Evolutionary conservation across 1,140 invertebrate species (phyloP).

Genomic region (Delia radicum): DNA sequence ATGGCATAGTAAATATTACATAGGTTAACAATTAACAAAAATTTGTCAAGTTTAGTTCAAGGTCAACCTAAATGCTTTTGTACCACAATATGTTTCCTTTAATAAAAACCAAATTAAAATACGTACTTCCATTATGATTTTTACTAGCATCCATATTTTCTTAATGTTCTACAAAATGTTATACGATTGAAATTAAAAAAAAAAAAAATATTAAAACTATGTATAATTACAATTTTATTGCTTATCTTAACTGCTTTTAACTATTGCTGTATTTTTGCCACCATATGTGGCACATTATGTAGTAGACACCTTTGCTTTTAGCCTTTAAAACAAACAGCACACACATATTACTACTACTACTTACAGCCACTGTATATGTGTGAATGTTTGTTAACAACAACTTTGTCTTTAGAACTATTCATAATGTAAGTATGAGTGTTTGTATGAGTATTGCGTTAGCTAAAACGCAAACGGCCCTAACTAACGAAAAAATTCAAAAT

Average conservation of each 20-base stretch:
- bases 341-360: neutral
- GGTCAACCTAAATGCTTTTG: too few relatives aligned
- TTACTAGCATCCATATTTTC: neutral
- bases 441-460: neutral
- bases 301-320: conserved; percentile 8
- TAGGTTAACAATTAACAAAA: too few relatives aligned
- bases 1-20: too few relatives aligned
- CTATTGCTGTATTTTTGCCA: neutral
- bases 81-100: too few relatives aligned
- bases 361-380: neutral
- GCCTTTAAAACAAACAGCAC: neutral
- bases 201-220: neutral
- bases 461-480: too few relatives aligned
- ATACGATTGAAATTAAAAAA: neutral
- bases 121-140: neutral
- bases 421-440: neutral
- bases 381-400: neutral
- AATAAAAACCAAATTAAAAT: too few relatives aligned
- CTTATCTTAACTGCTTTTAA: conserved; percentile 14
- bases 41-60: too few relatives aligned
- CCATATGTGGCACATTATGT: conserved; percentile 15
- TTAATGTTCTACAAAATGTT: neutral
- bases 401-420: neutral
- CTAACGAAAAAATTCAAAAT: too few relatives aligned
- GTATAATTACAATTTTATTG: conserved; percentile 22